A percentile compares a stretch with the other conserved stretches of the same genome.
These are phyloP conservation scores for Tipula unca DNA, from an alignment of 2,888 invertebrate genomes.

Conservation along the genomic window DNA sequence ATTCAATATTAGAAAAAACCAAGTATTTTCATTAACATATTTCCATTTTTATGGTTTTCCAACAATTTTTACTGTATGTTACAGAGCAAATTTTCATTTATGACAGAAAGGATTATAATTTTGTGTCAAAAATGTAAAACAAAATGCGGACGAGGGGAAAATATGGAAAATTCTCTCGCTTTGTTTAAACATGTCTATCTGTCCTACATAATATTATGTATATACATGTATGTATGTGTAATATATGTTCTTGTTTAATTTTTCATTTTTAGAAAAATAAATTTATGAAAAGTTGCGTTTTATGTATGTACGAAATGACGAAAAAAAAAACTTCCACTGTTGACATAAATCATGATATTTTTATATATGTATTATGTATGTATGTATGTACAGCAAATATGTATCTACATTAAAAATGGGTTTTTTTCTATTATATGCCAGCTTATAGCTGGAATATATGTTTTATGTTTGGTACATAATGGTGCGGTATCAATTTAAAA, in stretches of 20 bases:
- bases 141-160: not conserved
- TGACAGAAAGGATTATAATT: not conserved
- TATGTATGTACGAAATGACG: not conserved
- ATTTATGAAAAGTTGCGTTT: not conserved
- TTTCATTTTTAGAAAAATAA: not conserved
- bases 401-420: not conserved
- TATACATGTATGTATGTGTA: not conserved
- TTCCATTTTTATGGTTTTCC: not conserved
- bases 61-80: not conserved
- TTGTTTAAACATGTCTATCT: not conserved
- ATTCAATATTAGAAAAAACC: not conserved
- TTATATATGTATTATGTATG: too few relatives aligned
- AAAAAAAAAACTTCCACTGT: not conserved
- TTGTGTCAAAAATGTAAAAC: not conserved
- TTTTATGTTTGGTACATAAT: not conserved
- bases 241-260: not conserved
- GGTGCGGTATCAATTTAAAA: not conserved
- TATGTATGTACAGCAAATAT: not conserved
- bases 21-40: not conserved
- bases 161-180: not conserved
- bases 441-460: not conserved
- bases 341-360: conserved; percentile 2
- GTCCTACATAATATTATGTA: not conserved
- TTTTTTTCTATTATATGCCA: not conserved
- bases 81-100: not conserved